Conservation (phyloP, 1,140 invertebrate species). For the Ptiloglossa arizonensis region DNA sequence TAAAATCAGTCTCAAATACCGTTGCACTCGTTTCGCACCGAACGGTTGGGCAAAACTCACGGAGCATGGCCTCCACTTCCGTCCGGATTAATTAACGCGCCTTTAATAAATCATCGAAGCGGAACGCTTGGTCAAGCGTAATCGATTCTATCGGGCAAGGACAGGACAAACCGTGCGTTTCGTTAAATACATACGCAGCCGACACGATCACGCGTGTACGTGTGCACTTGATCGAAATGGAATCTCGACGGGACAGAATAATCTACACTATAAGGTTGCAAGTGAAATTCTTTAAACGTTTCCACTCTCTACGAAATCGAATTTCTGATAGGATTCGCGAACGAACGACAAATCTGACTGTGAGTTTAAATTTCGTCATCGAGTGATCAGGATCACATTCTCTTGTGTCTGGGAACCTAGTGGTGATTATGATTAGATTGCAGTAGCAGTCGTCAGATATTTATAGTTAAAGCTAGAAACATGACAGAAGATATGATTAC, state of each 20-base stretch:
- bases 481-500: no score
- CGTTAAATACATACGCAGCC: not conserved
- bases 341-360: no score
- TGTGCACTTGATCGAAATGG: not conserved
- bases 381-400: no score
- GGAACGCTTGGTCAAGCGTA: conserved; percentile 15
- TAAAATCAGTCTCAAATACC: conserved; percentile 32
- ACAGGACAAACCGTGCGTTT: not conserved
- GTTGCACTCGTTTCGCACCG: not conserved
- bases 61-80: not conserved
- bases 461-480: no score
- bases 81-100: conserved; percentile 21
- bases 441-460: no score
- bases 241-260: not conserved
- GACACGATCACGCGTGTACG: not conserved
- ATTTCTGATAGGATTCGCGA: no score
- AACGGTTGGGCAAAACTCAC: conserved; percentile 4
- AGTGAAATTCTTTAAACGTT: not conserved
- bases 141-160: conserved; percentile 21
- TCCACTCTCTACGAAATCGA: no score
- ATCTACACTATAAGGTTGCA: not conserved
- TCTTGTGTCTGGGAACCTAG: no score
- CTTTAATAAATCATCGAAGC: conserved; percentile 17
- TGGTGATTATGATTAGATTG: no score
- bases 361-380: no score